These are phyloP conservation scores for Sus scrofa DNA, from an alignment of 2,113 vertebrate genomes.

Conservation along the genomic window DNA sequence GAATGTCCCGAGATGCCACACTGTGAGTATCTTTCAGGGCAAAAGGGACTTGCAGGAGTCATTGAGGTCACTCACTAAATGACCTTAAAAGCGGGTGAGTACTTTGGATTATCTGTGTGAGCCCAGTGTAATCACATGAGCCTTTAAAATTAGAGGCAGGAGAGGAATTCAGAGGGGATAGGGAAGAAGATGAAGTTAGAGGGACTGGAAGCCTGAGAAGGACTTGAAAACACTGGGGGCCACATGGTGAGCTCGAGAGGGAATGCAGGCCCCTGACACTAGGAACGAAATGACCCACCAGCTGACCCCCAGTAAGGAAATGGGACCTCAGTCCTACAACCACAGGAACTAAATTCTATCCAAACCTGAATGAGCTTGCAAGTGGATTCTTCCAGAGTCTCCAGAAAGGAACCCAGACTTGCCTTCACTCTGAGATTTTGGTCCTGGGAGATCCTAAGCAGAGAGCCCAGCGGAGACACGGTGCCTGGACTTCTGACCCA, in stretches of 20 bases:
- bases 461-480: background rate
- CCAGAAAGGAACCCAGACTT: background rate
- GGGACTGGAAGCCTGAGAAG: background rate
- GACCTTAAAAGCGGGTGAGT: background rate
- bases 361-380: background rate
- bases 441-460: background rate
- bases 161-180: background rate
- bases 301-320: background rate
- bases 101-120: background rate
- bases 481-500: background rate
- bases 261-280: fast-evolving
- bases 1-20: background rate
- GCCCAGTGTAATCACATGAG: background rate
- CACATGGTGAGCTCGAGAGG: background rate
- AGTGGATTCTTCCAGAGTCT: background rate
- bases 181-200: background rate
- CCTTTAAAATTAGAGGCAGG: background rate
- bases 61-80: background rate
- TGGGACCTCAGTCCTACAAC: background rate
- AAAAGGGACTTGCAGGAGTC: background rate
- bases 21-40: background rate
- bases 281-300: background rate
- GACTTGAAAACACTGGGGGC: background rate
- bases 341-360: background rate
- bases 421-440: background rate